Evolutionary conservation across 2,797 vertebrate species (phyloP), one percentile per base, ranked within the genome.

Genomic region (Falco peregrinus): DNA sequence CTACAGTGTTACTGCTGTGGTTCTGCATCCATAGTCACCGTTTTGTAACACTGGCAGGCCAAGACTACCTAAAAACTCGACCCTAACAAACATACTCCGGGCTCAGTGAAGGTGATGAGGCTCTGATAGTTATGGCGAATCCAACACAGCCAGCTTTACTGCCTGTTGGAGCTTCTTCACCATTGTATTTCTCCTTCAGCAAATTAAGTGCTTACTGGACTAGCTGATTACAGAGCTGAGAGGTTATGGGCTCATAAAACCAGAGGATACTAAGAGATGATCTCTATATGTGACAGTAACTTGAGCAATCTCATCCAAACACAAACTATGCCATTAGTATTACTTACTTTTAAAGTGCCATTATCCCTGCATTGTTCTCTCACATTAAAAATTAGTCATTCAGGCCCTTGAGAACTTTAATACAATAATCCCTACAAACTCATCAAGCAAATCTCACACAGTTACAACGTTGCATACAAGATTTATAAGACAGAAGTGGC

Each of bases 351-450:
- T 94, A 92, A 88, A 95, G 87, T 16, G 0, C 76, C 85, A 77
- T 91, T 94, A 87, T 89, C 82, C 25, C 61, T 31, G 35, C 79
- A 76, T 95, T 91, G 89, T 96, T 95, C 65, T 86, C 54, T 83
- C 93, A 83, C 73, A 59, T 91, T 94, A 97, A 88, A 94, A 95
- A 54, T 96, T 94, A 95, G 79, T 91, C 79, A 86, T 54, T 85
- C 78, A 67, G 84, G 71, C 90, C 67, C 92, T 87, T 94, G 95
- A 95, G 92, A 93, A 93, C 84, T 95, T 96, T 87, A 83, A 86
- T 95, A 90, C 70, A 59, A 93, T 93, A 93, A 94, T 88, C 87
- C 28, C 45, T 89, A 91, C 87, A 81, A 91, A 73, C 65, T 92
- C 82, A 89, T 88, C 87, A 75, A 74, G 76, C 73, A 89, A 63